Conservation (phyloP, 2,888 invertebrate genomes). For the Nemapogon koenigi region DNA sequence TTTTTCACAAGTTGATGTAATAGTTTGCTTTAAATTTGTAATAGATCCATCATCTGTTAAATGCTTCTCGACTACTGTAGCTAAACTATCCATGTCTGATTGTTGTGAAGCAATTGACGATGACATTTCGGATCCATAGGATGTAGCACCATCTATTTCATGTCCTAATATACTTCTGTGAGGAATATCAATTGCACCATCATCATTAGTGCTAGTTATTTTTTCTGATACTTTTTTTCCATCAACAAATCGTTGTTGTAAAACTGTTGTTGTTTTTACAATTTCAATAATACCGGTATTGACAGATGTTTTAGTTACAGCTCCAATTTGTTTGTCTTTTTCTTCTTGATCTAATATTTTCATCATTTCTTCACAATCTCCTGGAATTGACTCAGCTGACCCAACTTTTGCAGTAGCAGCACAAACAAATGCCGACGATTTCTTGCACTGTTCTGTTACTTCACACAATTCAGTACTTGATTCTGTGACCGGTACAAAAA, state of each 20-base stretch:
- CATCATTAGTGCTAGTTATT: slow-evolving; percentile 42
- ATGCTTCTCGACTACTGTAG: slow-evolving; percentile 51
- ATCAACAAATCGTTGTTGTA: slow-evolving; percentile 52
- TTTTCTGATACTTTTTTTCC: slow-evolving; percentile 56
- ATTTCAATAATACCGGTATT: slow-evolving; percentile 47
- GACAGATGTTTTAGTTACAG: slow-evolving; percentile 31
- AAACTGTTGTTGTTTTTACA: slow-evolving; percentile 49
- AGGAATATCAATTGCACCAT: slow-evolving; percentile 55
- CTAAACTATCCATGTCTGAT: slow-evolving; percentile 55
- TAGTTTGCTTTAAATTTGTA: slow-evolving; percentile 39
- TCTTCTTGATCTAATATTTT: slow-evolving; percentile 63
- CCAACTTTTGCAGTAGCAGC: slow-evolving; percentile 55
- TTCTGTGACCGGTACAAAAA: slow-evolving; percentile 44
- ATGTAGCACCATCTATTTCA: slow-evolving; percentile 36
- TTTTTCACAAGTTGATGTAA: slow-evolving; percentile 39
- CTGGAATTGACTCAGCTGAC: slow-evolving; percentile 60
- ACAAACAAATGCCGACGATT: slow-evolving; percentile 47
- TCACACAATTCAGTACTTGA: slow-evolving; percentile 26
- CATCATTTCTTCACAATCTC: slow-evolving; percentile 68
- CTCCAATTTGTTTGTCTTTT: slow-evolving; percentile 29
- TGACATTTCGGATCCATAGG: slow-evolving; percentile 57
- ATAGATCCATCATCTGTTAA: slow-evolving; percentile 54
- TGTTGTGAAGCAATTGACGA: slow-evolving; percentile 58
- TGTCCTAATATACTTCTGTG: slow-evolving; percentile 30
- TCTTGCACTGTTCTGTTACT: slow-evolving; percentile 46